Evolutionary conservation across 2,797 vertebrate species (phyloP), one percentile per base, ranked within the genome.

Genomic region (Melanotaenia boesemani): DNA sequence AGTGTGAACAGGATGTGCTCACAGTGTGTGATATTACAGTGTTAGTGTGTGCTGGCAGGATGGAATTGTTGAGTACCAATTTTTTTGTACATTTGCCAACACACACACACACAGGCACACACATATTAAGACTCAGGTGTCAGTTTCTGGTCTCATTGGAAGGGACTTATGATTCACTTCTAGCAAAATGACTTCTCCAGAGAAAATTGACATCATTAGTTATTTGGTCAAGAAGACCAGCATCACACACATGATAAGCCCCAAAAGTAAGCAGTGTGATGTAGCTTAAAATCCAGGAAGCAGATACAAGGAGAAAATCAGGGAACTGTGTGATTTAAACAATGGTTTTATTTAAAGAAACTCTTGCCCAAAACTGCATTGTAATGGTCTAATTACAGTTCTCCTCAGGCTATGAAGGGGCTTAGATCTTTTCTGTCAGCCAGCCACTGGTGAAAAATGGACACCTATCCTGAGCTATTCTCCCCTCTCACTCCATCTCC

Each of bases 371-470:
- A 73, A 71, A 50, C 58, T 55, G 67, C 72, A 82, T 75, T 63
- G 72, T 67, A 84, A 75, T 63, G 20, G 59, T 82, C 50, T 80
- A 74, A 87, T 81, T 76, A 76, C 76, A 67, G 52, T 22, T 67
- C 18, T 48, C 71, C 57, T 48, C 1, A 0, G 57, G 63, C 70
- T 67, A 55, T 41, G 63, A 50, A 71, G 77, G 72, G 55, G 24
- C 41, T 65, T 57, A 69, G 64, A 63, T 77, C 68, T 67, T 59
- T 67, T 41, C 79, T 74, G 81, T 74, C 81, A 80, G 67, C 85
- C 10, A 39, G 62, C 64, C 74, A 65, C 64, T 22, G 16, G 81
- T 91, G 84, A 93, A 92, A 92, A 85, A 92, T 87, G 85, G 83
- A 91, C 93, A 87, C 80, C 85, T 80, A 90, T 85, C 80, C 61